Base-by-base conservation (phyloP, 2,888 invertebrate genomes). In the Acrocera orbiculus region DNA sequence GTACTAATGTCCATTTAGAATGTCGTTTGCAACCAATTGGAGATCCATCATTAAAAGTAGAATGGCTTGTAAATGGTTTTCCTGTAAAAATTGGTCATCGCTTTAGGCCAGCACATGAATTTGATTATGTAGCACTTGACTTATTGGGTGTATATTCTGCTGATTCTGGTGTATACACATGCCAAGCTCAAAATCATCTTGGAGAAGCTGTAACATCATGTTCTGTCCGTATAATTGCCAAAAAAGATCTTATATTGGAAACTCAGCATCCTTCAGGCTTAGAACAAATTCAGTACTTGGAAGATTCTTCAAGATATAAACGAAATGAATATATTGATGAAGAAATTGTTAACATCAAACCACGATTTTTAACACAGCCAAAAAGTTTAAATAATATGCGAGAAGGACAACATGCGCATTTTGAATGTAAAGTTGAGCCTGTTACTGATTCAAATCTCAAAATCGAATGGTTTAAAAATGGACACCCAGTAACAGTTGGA, bases 381-480 rank as follows among this genome's bases (percentile, higher is more conserved):
- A 86, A 90, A 59, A 85, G 76, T 42, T 68, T 85, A 43, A 80
- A 77, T 44, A 81, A 81, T 47, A 76, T 89, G 46, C 67, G 73
- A 32, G 92, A 95, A 66, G 80, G 89, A 27, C 76, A 83, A 45
- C 86, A 87, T 52, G 92, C 93, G 29, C 95, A 96, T 57, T 93
- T 98, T 59, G 96, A 98, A 64, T 92, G 92, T 56, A 89, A 93
- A 56, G 70, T 98, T 22, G 89, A 92, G 57, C 96, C 96, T 22
- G 86, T 95, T 7, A 92, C 90, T 5, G 98, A 98, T 63, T 75
- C 95, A 0, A 92, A 92, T 50, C 69, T 98, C 46, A 87, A 85
- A 59, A 89, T 96, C 4, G 93, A 93, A 62, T 96, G 95, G 95
- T 90, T 73, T 53, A 90, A 87, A 54, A 86, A 98, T 58, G 92